These are phyloP conservation scores for Ostrea denselamellosa DNA, from an alignment of 1,140 invertebrate genomes.

Conservation along the genomic window DNA sequence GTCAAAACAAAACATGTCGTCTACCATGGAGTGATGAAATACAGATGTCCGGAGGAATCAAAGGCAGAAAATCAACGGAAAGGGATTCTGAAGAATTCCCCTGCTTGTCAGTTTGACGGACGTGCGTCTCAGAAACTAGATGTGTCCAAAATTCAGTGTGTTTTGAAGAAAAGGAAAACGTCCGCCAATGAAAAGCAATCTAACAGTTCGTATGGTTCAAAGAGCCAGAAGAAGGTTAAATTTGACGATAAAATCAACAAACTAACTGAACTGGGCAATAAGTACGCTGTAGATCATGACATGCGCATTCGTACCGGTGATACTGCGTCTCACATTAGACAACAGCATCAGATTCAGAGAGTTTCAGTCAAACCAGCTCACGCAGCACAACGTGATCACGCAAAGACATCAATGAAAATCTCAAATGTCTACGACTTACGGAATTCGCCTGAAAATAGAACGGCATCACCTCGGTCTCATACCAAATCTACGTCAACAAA, in stretches of 20 bases:
- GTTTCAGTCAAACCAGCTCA: not conserved
- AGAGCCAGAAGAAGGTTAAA: constrained; percentile 40
- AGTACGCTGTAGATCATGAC: constrained; percentile 1
- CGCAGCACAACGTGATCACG: not conserved
- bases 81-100: constrained; percentile 35
- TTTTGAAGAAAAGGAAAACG: constrained; percentile 36
- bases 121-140: constrained; percentile 16
- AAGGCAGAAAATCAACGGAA: constrained; percentile 14
- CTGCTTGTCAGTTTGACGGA: not conserved
- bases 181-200: constrained; percentile 15
- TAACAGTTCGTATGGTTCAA: not conserved
- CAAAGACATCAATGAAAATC: not conserved
- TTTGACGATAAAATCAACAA: constrained; percentile 34
- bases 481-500: constrained; percentile 14
- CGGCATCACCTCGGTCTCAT: not conserved
- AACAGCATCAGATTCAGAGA: constrained; percentile 11
- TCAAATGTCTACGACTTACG: constrained; percentile 12
- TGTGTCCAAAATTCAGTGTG: constrained; percentile 25
- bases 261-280: constrained; percentile 20
- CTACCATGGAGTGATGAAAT: not conserved
- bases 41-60: not conserved
- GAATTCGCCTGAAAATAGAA: constrained; percentile 5
- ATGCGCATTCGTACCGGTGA: not conserved
- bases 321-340: not conserved
- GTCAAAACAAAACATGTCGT: not conserved